Evolutionary conservation across 92 coral and sea anemone genomes (phyloP).

Genomic region (Scolanthus callimorphus): DNA sequence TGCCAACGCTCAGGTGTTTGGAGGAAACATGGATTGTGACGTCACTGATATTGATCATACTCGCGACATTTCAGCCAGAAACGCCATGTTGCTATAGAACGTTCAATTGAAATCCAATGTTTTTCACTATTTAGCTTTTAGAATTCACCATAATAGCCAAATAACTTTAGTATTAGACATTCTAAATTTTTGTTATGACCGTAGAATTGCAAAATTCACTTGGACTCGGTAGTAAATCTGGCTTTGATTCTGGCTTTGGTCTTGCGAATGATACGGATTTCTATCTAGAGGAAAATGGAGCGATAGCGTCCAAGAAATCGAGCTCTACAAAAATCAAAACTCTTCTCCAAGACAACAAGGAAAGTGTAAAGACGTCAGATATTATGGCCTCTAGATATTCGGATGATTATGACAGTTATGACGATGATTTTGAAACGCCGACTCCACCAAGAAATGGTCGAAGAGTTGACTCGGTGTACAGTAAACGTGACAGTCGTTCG

Average conservation of each 20-base stretch:
- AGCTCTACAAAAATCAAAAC: slow-evolving; percentile 36
- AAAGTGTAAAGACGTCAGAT: slow-evolving; percentile 19
- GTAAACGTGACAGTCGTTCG: slow-evolving; percentile 14
- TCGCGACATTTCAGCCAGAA: slow-evolving; percentile 20
- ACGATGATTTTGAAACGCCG: slow-evolving; percentile 88
- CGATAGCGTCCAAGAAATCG: slow-evolving; percentile 54
- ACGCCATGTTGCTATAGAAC: slow-evolving; percentile 44
- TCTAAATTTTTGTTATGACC: slow-evolving; percentile 81
- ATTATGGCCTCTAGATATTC: slow-evolving; percentile 69
- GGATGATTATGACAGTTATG: slow-evolving; percentile 86
- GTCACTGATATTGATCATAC: slow-evolving; percentile 33
- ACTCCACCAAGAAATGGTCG: slow-evolving; percentile 47
- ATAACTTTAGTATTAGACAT: neutral
- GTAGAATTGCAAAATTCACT: slow-evolving; percentile 80
- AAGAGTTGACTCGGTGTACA: slow-evolving; percentile 31
- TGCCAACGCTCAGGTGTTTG: slow-evolving; percentile 66
- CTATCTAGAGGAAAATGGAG: slow-evolving; percentile 45
- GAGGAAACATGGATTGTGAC: slow-evolving; percentile 59
- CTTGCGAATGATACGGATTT: slow-evolving; percentile 27
- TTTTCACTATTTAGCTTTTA: too few species aligned
- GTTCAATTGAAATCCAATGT: too few species aligned
- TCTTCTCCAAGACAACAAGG: slow-evolving; percentile 29
- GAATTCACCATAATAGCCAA: too few species aligned
- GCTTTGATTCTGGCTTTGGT: slow-evolving; percentile 44
- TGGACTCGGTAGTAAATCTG: slow-evolving; percentile 54